A percentile compares a stretch with the other conserved stretches of the same genome.
phyloP scores from a whole-genome alignment of 2,113 vertebrate species.

The Urocolius indicus region DNA sequence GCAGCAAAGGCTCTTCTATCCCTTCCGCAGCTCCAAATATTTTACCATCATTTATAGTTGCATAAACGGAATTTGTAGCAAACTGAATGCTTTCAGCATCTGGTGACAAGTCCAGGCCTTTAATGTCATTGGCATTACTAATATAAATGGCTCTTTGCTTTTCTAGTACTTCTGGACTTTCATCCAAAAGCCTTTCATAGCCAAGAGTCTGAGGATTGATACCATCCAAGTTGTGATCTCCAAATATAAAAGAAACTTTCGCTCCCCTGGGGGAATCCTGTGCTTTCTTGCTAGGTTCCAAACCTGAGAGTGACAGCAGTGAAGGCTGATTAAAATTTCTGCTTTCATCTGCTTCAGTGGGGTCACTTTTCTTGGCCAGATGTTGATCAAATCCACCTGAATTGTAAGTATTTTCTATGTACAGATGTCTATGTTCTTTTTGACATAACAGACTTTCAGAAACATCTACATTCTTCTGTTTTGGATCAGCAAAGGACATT shows the following conservation, averaged over 20 bases:
- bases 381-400: conserved; percentile 80
- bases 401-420: conserved; percentile 86
- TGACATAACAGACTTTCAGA: conserved; percentile 81
- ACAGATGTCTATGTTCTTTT: conserved; percentile 85
- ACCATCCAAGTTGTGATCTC: conserved; percentile 87
- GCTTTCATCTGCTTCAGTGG: conserved; percentile 81
- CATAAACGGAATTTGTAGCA: conserved; percentile 87
- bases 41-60: conserved; percentile 89
- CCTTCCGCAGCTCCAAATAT: conserved; percentile 89
- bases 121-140: conserved; percentile 88
- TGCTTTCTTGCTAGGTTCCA: conserved; percentile 82
- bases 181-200: conserved; percentile 94
- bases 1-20: conserved; percentile 94
- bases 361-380: conserved; percentile 78
- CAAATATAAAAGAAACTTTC: conserved; percentile 98
- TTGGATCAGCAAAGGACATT: conserved; percentile 83
- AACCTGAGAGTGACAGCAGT: conserved; percentile 83
- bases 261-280: conserved; percentile 90
- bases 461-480: conserved; percentile 84
- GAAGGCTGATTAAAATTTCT: conserved; percentile 83
- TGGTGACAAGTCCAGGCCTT: conserved; percentile 86
- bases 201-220: conserved; percentile 90
- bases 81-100: conserved; percentile 90
- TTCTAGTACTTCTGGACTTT: conserved; percentile 88
- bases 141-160: conserved; percentile 87